Percentiles rank a stretch among this genome's conserved stretches.
Conservation (phyloP, 2,888 invertebrate genomes). For the Hemistola chrysoprasaria region DNA sequence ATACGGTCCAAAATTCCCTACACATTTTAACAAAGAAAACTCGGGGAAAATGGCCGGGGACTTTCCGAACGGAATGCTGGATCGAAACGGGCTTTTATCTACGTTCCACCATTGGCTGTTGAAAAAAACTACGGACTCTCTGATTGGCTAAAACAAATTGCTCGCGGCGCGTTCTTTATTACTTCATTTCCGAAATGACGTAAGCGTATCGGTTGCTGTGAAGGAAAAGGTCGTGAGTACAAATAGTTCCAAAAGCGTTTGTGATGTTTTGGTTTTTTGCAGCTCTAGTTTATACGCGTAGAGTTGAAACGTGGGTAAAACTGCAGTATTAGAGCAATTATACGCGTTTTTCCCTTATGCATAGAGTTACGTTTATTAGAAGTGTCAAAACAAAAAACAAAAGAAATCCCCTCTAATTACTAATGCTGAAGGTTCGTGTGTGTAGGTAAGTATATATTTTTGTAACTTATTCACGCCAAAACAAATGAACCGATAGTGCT, state of each 20-base stretch:
- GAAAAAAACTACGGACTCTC: slow-evolving; percentile 69
- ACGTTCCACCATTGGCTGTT: slow-evolving; percentile 76
- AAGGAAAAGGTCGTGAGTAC: slow-evolving; percentile 41
- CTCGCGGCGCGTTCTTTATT: slow-evolving; percentile 71
- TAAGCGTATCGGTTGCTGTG: slow-evolving; percentile 38
- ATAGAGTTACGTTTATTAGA: slow-evolving; percentile 33
- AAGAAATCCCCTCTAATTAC: too few relatives aligned
- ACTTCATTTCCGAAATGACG: slow-evolving; percentile 57
- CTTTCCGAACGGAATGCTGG: slow-evolving; percentile 49
- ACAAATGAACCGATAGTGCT: too few relatives aligned
- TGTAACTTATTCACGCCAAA: too few relatives aligned
- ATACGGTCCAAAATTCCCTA: slow-evolving; percentile 65
- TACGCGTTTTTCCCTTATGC: slow-evolving; percentile 53
- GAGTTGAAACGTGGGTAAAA: slow-evolving; percentile 43
- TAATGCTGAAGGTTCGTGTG: too few relatives aligned
- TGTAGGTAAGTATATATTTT: too few relatives aligned
- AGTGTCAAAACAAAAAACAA: slow-evolving; percentile 11
- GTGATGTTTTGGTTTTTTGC: slow-evolving; percentile 33
- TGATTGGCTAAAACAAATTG: slow-evolving; percentile 83
- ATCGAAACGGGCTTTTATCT: slow-evolving; percentile 71
- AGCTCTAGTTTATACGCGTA: slow-evolving; percentile 29
- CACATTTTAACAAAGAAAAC: slow-evolving; percentile 49
- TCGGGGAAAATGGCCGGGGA: slow-evolving; percentile 53
- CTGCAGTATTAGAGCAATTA: slow-evolving; percentile 66
- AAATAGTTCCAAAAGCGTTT: slow-evolving; percentile 20